A percentile compares a stretch with the other conserved stretches of the same genome.
Conservation (phyloP, 2,888 invertebrate species). For the Heliconius charithonia region DNA sequence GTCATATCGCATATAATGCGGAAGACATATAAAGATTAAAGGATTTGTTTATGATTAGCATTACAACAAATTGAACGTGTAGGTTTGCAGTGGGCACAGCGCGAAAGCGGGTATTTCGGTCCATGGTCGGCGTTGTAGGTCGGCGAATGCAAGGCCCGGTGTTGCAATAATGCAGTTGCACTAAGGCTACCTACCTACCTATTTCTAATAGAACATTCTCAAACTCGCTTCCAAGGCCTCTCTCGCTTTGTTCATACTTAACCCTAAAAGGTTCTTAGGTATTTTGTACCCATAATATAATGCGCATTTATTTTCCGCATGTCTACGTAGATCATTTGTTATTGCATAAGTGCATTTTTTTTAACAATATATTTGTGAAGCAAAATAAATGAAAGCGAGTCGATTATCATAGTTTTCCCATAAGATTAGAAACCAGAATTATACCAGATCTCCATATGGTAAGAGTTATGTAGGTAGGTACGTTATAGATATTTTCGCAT, state of each 20-base stretch:
- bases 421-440: constrained; percentile 24
- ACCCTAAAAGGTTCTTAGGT: constrained; percentile 14
- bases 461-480: background rate
- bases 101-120: constrained; percentile 79
- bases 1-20: background rate
- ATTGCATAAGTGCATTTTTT: background rate
- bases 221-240: constrained; percentile 57
- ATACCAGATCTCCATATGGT: constrained; percentile 36
- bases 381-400: constrained; percentile 26
- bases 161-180: constrained; percentile 78
- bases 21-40: background rate
- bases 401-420: constrained; percentile 12
- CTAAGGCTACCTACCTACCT: constrained; percentile 64
- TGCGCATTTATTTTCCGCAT: background rate
- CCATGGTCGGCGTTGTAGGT: constrained; percentile 73
- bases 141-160: constrained; percentile 81
- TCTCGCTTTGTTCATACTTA: constrained; percentile 40
- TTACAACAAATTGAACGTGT: constrained; percentile 36
- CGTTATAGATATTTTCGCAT: constrained; percentile 28
- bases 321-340: background rate
- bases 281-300: background rate
- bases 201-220: constrained; percentile 59
- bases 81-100: constrained; percentile 53
- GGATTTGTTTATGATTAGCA: background rate
- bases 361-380: background rate